A percentile compares a stretch with the other conserved stretches of the same genome.
Conservation (phyloP, 2,797 vertebrate species). For the Pseudochaenichthys georgianus region DNA sequence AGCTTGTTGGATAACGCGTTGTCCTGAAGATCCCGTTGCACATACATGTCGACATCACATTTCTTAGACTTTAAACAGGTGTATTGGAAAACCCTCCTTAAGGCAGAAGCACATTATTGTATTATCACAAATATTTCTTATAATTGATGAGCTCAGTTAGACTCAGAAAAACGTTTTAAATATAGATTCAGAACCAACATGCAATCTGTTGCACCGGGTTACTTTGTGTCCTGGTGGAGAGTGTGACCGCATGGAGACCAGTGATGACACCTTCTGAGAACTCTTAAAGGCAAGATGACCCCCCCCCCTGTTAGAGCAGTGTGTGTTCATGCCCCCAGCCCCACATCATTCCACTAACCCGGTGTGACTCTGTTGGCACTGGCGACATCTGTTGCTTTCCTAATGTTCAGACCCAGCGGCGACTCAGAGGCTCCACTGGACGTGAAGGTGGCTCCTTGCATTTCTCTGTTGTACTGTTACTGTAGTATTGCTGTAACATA, state of each 20-base stretch:
- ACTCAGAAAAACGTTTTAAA: no score
- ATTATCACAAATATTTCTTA: neutral
- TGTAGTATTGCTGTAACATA: slow-evolving; percentile 83
- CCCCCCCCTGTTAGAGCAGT: neutral
- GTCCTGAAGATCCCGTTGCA: neutral
- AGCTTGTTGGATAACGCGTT: neutral
- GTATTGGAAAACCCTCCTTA: neutral
- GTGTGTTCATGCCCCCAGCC: slow-evolving; percentile 30
- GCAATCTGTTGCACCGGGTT: neutral
- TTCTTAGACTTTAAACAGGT: neutral
- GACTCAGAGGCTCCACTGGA: slow-evolving; percentile 38
- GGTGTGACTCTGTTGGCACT: slow-evolving; percentile 12
- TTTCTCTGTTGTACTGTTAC: slow-evolving; percentile 78
- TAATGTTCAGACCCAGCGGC: slow-evolving; percentile 43
- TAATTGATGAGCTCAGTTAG: neutral
- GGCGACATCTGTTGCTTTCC: slow-evolving; percentile 35
- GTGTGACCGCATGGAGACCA: neutral
- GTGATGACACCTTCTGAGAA: slow-evolving; percentile 1
- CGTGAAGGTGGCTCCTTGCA: slow-evolving; percentile 60
- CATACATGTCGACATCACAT: neutral
- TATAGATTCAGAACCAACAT: neutral
- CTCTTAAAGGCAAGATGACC: neutral
- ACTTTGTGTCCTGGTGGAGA: neutral
- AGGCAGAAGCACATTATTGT: neutral
- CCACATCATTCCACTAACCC: slow-evolving; percentile 23